Base-by-base conservation (phyloP, 2,797 vertebrate species). In the Cuniculus paca region DNA sequence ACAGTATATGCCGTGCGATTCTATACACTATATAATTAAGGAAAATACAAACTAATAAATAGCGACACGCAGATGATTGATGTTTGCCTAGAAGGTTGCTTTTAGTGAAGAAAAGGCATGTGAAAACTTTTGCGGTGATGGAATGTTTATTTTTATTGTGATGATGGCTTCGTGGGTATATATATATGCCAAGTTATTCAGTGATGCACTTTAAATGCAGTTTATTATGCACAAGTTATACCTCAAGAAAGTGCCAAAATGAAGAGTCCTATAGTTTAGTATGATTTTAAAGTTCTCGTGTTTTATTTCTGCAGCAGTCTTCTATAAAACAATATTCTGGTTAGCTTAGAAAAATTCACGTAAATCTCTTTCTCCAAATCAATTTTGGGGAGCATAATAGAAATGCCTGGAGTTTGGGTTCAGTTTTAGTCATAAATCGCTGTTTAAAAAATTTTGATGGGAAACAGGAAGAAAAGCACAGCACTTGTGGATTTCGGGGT, bases 401-500 rank as follows among this genome's bases (percentile, higher is more conserved):
- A 87, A 90, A 83, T 52, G 36, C 60, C 39, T 79, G 39, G 42
- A 20, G 24, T 89, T 72, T 82, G 60, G 54, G 61, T 34, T 16
- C 34, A 52, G n/a, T 75, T 81, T 78, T 52, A 52, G 34, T 39
- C 42, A 61, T 58, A 52, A 77, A 68, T 34, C 24, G 61, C 68
- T 82, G 34, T 74, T 95, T 88, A 87, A n/a, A n/a, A n/a, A n/a
- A 93, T 50, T 54, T 89, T 68, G 39, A 65, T 2, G 19, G 26
- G 20, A 52, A 77, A 65, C 22, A 36, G 31, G 48, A 61, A 26
- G 74, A 87, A 63, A 83, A 89, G 17, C 2, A 20, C 31, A 63
- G 52, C 92, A 92, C 36, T 45, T 72, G 34, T 42, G 68, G 14
- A 36, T 45, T 86, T 84, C 34, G 70, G 58, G 16, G 22, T n/a